phyloP scores from a whole-genome alignment of 2,797 vertebrate genomes.

The Notoglanidium macrostoma region DNA sequence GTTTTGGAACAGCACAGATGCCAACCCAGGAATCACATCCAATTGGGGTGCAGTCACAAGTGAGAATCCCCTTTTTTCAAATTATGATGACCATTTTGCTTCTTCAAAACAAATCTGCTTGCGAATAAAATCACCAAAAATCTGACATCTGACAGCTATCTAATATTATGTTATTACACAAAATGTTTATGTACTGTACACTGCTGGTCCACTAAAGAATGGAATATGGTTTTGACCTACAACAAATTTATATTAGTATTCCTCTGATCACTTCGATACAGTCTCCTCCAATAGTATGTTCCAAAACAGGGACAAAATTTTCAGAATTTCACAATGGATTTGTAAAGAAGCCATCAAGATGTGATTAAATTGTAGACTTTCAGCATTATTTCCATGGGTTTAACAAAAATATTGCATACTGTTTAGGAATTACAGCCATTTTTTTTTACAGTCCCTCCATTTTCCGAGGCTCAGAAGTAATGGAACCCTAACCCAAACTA shows the following conservation, averaged over 20 bases:
- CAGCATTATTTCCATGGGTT: too few species aligned
- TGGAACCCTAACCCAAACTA: too few species aligned
- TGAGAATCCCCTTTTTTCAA: background rate
- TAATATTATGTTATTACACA: background rate
- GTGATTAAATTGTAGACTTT: too few species aligned
- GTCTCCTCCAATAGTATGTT: too few species aligned
- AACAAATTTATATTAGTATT: background rate
- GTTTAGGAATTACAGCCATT: too few species aligned
- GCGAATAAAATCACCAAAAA: background rate
- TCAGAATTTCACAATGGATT: too few species aligned
- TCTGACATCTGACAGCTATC: background rate
- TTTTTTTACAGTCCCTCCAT: too few species aligned
- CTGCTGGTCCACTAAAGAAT: background rate
- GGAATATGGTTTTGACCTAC: background rate
- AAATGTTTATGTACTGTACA: background rate
- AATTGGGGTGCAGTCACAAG: background rate
- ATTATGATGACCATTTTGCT: background rate
- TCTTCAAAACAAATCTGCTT: too few species aligned
- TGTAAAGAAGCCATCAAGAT: too few species aligned
- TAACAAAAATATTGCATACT: too few species aligned
- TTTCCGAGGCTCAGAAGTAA: too few species aligned
- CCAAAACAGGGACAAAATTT: too few species aligned
- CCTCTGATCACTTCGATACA: background rate
- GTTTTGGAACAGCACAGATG: background rate
- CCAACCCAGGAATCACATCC: background rate